phyloP scores from a whole-genome alignment of 1,140 invertebrate genomes.

The Diabrotica undecimpunctata region DNA sequence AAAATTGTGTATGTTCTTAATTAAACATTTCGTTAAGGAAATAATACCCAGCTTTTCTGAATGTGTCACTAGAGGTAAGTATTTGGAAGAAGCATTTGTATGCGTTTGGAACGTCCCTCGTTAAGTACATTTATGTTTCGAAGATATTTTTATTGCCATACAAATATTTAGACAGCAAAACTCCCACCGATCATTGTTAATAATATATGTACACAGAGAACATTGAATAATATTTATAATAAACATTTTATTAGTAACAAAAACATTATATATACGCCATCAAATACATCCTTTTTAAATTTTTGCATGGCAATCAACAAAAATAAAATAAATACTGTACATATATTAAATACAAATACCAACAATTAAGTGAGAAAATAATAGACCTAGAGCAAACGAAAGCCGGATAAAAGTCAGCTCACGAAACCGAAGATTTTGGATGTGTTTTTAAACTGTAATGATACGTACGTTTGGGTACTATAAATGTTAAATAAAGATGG shows the following conservation, averaged over 20 bases:
- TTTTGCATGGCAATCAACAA: constrained; percentile 40
- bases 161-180: constrained; percentile 33
- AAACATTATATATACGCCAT: constrained; percentile 21
- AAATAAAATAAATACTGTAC: constrained; percentile 39
- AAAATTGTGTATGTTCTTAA: background rate
- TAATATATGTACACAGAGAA: constrained; percentile 27
- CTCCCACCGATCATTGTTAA: constrained; percentile 14
- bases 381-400: background rate
- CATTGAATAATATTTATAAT: constrained; percentile 33
- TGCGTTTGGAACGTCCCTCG: constrained; percentile 21
- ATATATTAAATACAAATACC: constrained; percentile 36
- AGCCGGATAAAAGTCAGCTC: no score
- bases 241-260: constrained; percentile 39
- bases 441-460: no score
- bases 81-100: constrained; percentile 19
- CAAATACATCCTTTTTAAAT: constrained; percentile 25
- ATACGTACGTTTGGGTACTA: no score
- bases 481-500: no score
- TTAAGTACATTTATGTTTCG: constrained; percentile 9
- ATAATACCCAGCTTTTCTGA: constrained; percentile 12
- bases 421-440: no score
- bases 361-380: constrained; percentile 33
- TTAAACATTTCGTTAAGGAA: background rate
- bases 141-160: constrained; percentile 34
- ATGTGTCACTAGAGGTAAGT: constrained; percentile 17